These are phyloP conservation scores for Scaptomyza flava DNA, from an alignment of 2,888 invertebrate genomes.

Conservation along the genomic window DNA sequence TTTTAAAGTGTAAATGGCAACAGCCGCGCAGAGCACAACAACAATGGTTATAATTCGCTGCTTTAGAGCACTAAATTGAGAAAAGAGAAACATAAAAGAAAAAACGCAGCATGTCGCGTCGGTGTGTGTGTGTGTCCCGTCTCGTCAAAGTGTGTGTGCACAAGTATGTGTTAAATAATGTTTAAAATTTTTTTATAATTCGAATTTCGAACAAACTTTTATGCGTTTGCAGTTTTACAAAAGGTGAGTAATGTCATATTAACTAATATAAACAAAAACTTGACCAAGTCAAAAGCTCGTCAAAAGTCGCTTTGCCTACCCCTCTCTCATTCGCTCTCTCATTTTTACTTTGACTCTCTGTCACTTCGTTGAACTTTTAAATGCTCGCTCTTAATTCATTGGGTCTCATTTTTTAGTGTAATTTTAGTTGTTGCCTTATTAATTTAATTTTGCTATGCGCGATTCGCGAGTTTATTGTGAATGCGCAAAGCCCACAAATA, in stretches of 20 bases:
- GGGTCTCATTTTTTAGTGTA: conserved; percentile 43
- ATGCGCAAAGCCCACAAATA: conserved; percentile 70
- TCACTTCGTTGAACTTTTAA: neutral
- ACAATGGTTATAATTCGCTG: conserved; percentile 36
- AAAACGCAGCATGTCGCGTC: conserved; percentile 53
- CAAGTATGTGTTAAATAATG: conserved; percentile 73
- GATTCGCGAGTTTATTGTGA: conserved; percentile 73
- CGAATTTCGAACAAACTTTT: conserved; percentile 41
- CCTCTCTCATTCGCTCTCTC: conserved; percentile 6
- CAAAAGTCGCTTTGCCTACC: conserved; percentile 28
- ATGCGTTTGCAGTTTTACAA: conserved; percentile 54
- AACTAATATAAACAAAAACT: conserved; percentile 57
- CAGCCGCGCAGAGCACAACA: conserved; percentile 33
- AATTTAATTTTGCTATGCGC: conserved; percentile 74
- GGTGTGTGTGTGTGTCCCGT: conserved; percentile 49
- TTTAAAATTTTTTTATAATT: conserved; percentile 67
- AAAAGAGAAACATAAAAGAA: conserved; percentile 47
- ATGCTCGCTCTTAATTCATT: conserved; percentile 34
- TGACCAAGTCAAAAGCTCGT: conserved; percentile 58
- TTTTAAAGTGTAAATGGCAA: conserved; percentile 45
- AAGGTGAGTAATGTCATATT: conserved; percentile 60
- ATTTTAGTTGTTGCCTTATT: conserved; percentile 54
- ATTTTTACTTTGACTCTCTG: conserved; percentile 12
- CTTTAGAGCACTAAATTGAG: conserved; percentile 38
- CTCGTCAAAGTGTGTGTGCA: conserved; percentile 52